Base-by-base conservation (phyloP, 2,888 invertebrate species). In the Acanthococcus lagerstroemiae region DNA sequence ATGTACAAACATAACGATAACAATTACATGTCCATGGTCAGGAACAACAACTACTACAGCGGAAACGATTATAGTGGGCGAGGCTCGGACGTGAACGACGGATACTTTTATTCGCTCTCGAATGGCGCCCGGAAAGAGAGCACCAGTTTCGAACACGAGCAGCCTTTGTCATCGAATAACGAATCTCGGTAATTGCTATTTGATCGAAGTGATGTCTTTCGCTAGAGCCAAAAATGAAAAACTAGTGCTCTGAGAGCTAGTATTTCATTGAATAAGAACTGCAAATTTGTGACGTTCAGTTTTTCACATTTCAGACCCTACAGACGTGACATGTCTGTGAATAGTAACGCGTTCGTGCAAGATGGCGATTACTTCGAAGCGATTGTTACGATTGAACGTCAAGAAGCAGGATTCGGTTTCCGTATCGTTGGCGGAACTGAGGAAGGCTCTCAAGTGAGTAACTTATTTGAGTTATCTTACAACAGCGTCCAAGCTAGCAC, bases 371-470 rank as follows among this genome's bases (percentile, higher is more conserved):
- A 56, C 30, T 45, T 56, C 4, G 66, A 66, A 17, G 48, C 61
- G 67, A 87, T 96, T 7, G 60, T 68, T 17, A 87, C 90, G 0
- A 78, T 97, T 60, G 87, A 88, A 55, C 82, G 94, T n/a, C 91
- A 93, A 72, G 88, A 91, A 44, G 87, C 87, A 66, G 97, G 97
- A 2, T 99, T 99, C 79, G 99, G 97, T 7, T 99, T 99, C 79
- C 83, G 97, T 69, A 95, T 99, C 74, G 91, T 97, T 30, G 97
- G 97, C 22, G 99, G 99, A 46, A 93, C 93, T 0, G 97, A 97
- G 78, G 96, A 97, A 79, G 92, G 94, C 67, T 93, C 94, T 69
- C 88, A 95, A 78, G 93, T 86, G 77, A 74, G 63, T 55, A 17
- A 52, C 48, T 63, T 74, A n/a, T n/a, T n/a, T n/a, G 70, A 69